Evolutionary conservation across 2,113 vertebrate genomes (phyloP).

Genomic region (Halcyon malimbica): DNA sequence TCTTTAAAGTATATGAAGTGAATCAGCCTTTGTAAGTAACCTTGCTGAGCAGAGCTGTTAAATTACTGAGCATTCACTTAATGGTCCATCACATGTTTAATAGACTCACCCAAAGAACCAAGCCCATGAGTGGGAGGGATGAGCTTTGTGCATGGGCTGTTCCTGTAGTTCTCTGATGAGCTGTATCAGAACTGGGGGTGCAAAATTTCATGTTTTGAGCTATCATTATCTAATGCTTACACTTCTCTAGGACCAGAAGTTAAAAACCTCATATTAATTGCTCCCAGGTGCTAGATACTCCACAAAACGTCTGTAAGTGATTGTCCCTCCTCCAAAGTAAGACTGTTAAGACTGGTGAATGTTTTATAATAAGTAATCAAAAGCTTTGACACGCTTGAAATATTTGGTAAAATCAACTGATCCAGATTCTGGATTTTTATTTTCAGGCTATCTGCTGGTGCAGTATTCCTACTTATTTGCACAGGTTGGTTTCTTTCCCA

Average conservation of each 20-base stretch:
- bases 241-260: not conserved
- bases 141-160: not conserved
- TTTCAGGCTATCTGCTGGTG: not conserved
- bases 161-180: not conserved
- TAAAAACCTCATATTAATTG: not conserved
- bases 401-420: not conserved
- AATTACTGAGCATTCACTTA: constrained; percentile 4
- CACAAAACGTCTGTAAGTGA: not conserved
- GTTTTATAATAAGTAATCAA: constrained; percentile 6
- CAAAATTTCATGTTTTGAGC: not conserved
- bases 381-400: not conserved
- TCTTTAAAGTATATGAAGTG: not conserved
- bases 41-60: not conserved
- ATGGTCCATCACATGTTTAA: not conserved
- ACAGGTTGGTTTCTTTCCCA: not conserved
- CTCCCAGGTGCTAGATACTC: not conserved
- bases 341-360: not conserved
- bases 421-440: not conserved
- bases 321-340: not conserved
- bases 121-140: not conserved
- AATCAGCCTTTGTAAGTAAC: not conserved
- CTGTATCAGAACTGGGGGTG: not conserved
- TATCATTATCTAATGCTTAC: not conserved
- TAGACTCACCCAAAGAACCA: not conserved
- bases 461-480: not conserved